These are phyloP conservation scores for Bursaphelenchus okinawaensis DNA, from an alignment of 2,888 invertebrate genomes.

Conservation along the genomic window DNA sequence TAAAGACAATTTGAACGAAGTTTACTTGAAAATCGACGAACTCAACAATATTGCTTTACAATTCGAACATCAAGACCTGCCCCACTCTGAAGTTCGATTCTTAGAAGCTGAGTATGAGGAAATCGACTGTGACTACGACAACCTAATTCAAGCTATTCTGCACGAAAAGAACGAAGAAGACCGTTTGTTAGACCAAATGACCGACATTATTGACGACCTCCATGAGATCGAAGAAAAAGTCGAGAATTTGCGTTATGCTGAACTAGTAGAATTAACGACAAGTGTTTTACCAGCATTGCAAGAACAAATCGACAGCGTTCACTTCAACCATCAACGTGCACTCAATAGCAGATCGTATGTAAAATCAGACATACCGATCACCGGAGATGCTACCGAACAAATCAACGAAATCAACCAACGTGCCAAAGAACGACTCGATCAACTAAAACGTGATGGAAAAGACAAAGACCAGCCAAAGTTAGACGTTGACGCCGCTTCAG, in stretches of 20 bases:
- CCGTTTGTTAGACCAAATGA: conserved; percentile 1
- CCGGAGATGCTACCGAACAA: neutral
- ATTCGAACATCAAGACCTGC: conserved; percentile 31
- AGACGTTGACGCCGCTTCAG: conserved; percentile 52
- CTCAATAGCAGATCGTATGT: conserved; percentile 3
- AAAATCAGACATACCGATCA: conserved; percentile 1
- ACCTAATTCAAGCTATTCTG: conserved; percentile 26
- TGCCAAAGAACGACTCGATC: neutral
- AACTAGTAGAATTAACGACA: conserved; percentile 27
- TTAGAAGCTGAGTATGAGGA: conserved; percentile 41
- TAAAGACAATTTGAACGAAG: conserved; percentile 9
- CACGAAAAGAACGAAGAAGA: conserved; percentile 14
- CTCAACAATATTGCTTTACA: conserved; percentile 11
- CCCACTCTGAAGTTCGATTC: conserved; percentile 41
- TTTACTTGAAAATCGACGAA: conserved; percentile 15
- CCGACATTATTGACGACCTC: conserved; percentile 28
- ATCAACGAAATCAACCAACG: conserved; percentile 1
- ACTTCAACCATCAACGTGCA: conserved; percentile 3
- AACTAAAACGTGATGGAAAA: neutral
- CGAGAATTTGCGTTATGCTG: conserved; percentile 5
- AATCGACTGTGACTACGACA: conserved; percentile 34
- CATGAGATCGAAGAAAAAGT: conserved; percentile 9
- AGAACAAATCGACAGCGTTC: conserved; percentile 15
- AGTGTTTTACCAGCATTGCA: conserved; percentile 22
- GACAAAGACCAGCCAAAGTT: neutral